A percentile compares a stretch with the other conserved stretches of the same genome.
phyloP scores from a whole-genome alignment of 2,113 vertebrate species.

The Agapornis roseicollis region DNA sequence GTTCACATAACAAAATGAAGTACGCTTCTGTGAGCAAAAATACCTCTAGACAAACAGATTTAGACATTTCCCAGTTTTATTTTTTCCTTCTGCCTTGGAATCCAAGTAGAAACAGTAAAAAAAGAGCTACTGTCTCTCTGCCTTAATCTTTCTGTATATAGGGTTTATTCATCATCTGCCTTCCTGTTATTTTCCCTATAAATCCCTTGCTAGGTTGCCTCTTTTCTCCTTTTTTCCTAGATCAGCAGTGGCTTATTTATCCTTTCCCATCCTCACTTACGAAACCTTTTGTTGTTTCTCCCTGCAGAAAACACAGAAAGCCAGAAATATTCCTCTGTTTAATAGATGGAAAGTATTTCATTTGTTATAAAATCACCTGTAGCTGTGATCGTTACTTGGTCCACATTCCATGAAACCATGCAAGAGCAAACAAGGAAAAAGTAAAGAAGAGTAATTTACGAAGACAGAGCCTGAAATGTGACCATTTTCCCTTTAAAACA shows the following conservation, averaged over 20 bases:
- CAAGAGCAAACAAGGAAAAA: not conserved
- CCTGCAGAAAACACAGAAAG: conserved; percentile 3
- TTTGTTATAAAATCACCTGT: conserved; percentile 24
- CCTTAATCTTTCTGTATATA: not conserved
- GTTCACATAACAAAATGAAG: not conserved
- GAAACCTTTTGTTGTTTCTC: conserved; percentile 45
- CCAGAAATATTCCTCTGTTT: conserved; percentile 13
- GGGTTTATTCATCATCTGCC: not conserved
- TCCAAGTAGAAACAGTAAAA: not conserved
- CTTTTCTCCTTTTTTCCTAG: not conserved
- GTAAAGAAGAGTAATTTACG: not conserved
- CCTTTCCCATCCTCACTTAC: not conserved
- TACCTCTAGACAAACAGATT: not conserved
- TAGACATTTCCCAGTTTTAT: not conserved
- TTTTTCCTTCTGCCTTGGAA: not conserved
- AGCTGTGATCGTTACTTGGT: not conserved
- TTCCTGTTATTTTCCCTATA: conserved; percentile 15
- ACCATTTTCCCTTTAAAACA: not conserved
- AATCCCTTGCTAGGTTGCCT: not conserved
- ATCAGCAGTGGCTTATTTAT: conserved; percentile 36
- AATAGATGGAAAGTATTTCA: conserved; percentile 25
- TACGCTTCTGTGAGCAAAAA: not conserved
- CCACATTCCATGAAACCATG: not conserved
- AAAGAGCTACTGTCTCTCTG: not conserved
- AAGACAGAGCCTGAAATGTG: not conserved